Percentiles rank a stretch among this genome's conserved stretches.
These are phyloP conservation scores for Heterotilapia buettikoferi DNA, from an alignment of 2,113 vertebrate species.

Conservation along the genomic window DNA sequence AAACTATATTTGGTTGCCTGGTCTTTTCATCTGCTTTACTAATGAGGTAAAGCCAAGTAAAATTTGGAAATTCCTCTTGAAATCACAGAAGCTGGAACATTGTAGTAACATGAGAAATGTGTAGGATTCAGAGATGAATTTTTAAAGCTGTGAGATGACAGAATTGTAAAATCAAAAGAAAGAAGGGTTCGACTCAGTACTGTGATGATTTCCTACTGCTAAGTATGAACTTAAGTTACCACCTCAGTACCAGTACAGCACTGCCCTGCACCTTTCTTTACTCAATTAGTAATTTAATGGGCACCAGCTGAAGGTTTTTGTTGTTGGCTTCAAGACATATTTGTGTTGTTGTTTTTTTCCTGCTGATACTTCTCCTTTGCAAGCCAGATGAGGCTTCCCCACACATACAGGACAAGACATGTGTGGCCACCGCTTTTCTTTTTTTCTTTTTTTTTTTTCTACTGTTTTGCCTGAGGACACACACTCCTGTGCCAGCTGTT, in stretches of 20 bases:
- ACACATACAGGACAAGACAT: conserved; percentile 16
- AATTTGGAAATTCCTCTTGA: background rate
- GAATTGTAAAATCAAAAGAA: background rate
- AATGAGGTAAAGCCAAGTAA: background rate
- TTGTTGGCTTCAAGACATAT: background rate
- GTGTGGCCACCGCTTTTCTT: background rate
- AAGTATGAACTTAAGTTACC: background rate
- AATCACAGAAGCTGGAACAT: background rate
- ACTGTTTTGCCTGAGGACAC: background rate
- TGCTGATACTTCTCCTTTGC: background rate
- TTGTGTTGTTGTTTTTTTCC: background rate
- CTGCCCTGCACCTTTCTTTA: background rate
- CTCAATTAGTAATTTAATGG: background rate
- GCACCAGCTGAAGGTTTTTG: background rate
- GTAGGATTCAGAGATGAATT: background rate
- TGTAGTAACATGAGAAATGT: background rate
- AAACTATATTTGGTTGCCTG: background rate
- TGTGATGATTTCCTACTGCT: background rate
- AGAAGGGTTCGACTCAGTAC: background rate
- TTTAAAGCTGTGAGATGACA: background rate
- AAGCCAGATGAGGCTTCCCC: conserved; percentile 15
- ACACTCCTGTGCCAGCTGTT: conserved; percentile 22
- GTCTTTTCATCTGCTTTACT: background rate
- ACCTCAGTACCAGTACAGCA: background rate
- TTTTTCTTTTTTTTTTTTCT: background rate